Evolutionary conservation across 2,888 invertebrate species (phyloP).

Genomic region (Antitype chi): DNA sequence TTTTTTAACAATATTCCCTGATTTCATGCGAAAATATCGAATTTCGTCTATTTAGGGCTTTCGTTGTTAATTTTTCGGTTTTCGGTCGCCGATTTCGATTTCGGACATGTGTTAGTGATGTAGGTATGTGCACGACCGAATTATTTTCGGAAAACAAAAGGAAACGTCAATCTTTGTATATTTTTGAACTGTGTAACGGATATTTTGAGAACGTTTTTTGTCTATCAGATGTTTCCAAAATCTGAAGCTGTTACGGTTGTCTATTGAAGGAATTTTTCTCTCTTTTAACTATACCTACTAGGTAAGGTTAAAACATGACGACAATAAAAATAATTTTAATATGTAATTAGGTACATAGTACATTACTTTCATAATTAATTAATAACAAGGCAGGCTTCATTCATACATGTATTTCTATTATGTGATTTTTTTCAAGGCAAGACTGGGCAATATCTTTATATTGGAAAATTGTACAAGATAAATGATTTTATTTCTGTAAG

Average conservation of each 20-base stretch:
- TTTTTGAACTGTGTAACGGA: constrained; percentile 61
- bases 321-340: not conserved
- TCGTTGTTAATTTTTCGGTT: constrained; percentile 71
- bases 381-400: not conserved
- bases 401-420: not conserved
- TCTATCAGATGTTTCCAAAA: constrained; percentile 35
- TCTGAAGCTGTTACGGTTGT: constrained; percentile 25
- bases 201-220: constrained; percentile 63
- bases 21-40: constrained; percentile 88
- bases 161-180: constrained; percentile 77
- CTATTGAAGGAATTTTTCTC: not conserved
- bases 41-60: constrained; percentile 77
- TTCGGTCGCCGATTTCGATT: constrained; percentile 80
- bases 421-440: no score
- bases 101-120: constrained; percentile 85
- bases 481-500: no score
- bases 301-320: not conserved
- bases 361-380: not conserved
- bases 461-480: no score
- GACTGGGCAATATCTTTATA: no score
- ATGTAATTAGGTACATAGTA: no score
- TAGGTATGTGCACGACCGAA: constrained; percentile 68
- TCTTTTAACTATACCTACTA: not conserved
- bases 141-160: constrained; percentile 75
- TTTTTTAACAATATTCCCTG: constrained; percentile 85